These are phyloP conservation scores for Drosophila ananassae DNA, from an alignment of 1,140 invertebrate species.

Conservation along the genomic window DNA sequence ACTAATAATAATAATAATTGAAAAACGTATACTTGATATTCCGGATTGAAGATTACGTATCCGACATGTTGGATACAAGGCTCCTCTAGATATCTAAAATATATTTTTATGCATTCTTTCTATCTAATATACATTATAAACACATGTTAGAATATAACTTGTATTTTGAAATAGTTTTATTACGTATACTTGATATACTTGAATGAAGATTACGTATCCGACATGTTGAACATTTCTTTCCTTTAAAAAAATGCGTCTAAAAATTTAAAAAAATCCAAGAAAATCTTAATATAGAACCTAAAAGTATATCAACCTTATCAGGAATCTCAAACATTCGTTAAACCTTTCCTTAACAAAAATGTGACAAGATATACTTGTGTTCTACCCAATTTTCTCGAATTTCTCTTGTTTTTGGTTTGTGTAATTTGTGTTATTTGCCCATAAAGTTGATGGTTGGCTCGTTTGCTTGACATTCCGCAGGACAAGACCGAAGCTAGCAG, in stretches of 20 bases:
- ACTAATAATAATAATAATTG: too few relatives aligned
- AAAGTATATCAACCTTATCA: neutral
- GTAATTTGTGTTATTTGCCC: conserved; percentile 74
- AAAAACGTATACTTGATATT: too few relatives aligned
- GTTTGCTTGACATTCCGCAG: conserved; percentile 82
- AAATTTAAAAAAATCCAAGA: neutral
- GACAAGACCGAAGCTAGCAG: conserved; percentile 57
- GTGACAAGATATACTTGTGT: conserved; percentile 17
- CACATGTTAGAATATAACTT: too few relatives aligned
- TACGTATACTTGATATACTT: too few relatives aligned
- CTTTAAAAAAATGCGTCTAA: too few relatives aligned
- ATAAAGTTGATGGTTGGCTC: conserved; percentile 78
- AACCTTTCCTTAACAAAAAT: conserved; percentile 16
- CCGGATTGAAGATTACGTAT: neutral
- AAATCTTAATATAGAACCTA: too few relatives aligned
- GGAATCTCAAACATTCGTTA: conserved; percentile 13
- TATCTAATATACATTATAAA: too few relatives aligned
- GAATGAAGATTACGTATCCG: too few relatives aligned
- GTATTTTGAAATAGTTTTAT: too few relatives aligned
- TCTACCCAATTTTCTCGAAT: conserved; percentile 24
- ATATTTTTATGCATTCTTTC: too few relatives aligned
- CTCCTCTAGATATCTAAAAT: too few relatives aligned
- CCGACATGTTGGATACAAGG: neutral
- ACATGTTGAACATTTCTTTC: too few relatives aligned
- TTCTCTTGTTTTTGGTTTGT: conserved; percentile 44